Percentiles rank a stretch among this genome's conserved stretches.
Evolutionary conservation across 2,888 invertebrate genomes (phyloP).

Genomic region (Coenonympha arcania): DNA sequence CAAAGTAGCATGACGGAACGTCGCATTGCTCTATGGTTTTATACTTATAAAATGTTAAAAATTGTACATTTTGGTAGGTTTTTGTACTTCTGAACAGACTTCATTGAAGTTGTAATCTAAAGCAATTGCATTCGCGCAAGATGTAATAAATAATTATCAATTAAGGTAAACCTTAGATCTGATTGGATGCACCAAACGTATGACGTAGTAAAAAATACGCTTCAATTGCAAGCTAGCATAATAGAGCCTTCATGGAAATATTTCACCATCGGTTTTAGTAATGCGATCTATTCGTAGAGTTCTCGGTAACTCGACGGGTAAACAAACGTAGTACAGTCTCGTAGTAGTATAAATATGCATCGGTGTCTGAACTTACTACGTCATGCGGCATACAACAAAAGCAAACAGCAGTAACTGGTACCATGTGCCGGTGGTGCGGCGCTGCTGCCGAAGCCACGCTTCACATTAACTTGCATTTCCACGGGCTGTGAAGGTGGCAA

Average conservation of each 20-base stretch:
- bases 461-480: conserved; percentile 41
- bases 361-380: conserved; percentile 38
- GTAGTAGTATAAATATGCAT: conserved; percentile 7
- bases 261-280: background rate
- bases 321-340: conserved; percentile 12
- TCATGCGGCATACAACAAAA: conserved; percentile 44
- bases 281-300: conserved; percentile 9
- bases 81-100: no score
- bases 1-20: no score
- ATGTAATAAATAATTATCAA: no score
- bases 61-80: no score
- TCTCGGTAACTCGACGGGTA: conserved; percentile 13
- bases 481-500: conserved; percentile 44
- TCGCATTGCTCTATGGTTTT: no score
- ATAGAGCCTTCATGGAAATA: background rate
- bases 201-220: conserved; percentile 18
- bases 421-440: conserved; percentile 41
- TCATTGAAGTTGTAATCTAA: no score
- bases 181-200: conserved; percentile 11
- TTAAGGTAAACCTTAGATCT: no score
- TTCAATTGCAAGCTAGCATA: no score
- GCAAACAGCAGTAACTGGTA: conserved; percentile 48
- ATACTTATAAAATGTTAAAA: no score
- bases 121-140: no score
- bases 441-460: conserved; percentile 33